These are phyloP conservation scores for Clangula hyemalis DNA, from an alignment of 2,797 vertebrate genomes.

Conservation along the genomic window DNA sequence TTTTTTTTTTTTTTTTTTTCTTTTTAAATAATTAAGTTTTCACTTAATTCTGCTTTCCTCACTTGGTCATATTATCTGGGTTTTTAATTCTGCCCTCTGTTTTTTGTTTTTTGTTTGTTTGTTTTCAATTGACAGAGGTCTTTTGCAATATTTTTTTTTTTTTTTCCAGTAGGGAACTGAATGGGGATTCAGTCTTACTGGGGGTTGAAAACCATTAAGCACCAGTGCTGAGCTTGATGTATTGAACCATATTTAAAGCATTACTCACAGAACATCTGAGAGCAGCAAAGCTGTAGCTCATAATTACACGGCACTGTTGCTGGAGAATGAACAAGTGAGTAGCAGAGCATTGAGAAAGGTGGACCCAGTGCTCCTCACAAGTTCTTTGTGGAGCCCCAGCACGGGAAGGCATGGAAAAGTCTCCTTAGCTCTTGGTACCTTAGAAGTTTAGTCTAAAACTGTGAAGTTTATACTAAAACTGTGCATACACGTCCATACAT, in stretches of 20 bases:
- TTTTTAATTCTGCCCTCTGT: background rate
- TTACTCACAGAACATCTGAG: background rate
- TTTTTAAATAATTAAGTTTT: background rate
- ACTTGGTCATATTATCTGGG: background rate
- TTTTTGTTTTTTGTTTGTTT: background rate
- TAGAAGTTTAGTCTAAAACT: background rate
- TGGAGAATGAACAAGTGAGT: background rate
- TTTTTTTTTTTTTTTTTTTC: too few relatives aligned
- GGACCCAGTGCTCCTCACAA: background rate
- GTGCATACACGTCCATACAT: background rate
- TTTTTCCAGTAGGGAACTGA: background rate
- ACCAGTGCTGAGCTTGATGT: background rate
- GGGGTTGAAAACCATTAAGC: background rate
- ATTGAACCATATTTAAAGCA: background rate
- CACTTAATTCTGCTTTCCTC: background rate
- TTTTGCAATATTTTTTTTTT: background rate
- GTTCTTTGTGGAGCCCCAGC: too few relatives aligned
- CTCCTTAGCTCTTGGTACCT: accelerated
- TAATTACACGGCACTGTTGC: background rate
- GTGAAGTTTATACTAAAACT: background rate
- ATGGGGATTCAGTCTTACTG: background rate
- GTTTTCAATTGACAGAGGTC: background rate
- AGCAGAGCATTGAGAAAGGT: background rate
- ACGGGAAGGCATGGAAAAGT: background rate
- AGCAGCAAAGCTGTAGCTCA: background rate